These are phyloP conservation scores for Macrosoma leucophasiata DNA, from an alignment of 2,888 invertebrate genomes.

Conservation along the genomic window DNA sequence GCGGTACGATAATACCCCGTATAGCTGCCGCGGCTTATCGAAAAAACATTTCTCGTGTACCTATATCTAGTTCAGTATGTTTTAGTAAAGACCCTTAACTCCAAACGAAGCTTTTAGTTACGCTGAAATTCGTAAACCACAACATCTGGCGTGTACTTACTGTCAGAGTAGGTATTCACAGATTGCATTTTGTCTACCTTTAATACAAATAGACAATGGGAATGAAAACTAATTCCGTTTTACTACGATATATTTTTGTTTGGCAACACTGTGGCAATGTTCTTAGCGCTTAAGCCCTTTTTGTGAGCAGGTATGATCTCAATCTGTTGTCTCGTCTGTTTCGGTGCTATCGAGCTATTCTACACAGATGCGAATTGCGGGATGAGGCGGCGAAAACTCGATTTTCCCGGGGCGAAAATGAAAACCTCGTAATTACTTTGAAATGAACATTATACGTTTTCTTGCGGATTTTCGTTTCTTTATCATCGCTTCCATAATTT, in stretches of 20 bases:
- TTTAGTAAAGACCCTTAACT: constrained; percentile 41
- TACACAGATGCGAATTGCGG: constrained; percentile 60
- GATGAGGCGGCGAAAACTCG: constrained; percentile 52
- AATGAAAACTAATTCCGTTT: constrained; percentile 26
- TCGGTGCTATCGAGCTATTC: constrained; percentile 56
- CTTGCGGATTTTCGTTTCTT: constrained; percentile 14
- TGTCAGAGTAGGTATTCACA: constrained; percentile 48
- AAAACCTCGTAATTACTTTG: constrained; percentile 37
- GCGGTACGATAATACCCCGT: too few relatives aligned
- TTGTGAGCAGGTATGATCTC: constrained; percentile 41
- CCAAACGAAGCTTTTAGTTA: constrained; percentile 59
- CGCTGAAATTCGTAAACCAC: constrained; percentile 65
- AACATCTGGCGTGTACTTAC: constrained; percentile 62
- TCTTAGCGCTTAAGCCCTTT: constrained; percentile 44
- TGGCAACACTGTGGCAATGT: constrained; percentile 26
- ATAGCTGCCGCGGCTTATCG: too few relatives aligned
- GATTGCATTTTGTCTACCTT: constrained; percentile 62
- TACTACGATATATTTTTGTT: constrained; percentile 30
- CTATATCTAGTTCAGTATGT: constrained; percentile 1
- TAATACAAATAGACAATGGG: constrained; percentile 29
- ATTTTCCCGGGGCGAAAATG: constrained; percentile 55
- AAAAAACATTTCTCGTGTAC: neutral
- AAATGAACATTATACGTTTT: constrained; percentile 23
- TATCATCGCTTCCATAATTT: constrained; percentile 1
- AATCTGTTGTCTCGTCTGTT: constrained; percentile 67